Evolutionary conservation across 1,140 invertebrate genomes (phyloP).

Genomic region (Eriosoma lanigerum): DNA sequence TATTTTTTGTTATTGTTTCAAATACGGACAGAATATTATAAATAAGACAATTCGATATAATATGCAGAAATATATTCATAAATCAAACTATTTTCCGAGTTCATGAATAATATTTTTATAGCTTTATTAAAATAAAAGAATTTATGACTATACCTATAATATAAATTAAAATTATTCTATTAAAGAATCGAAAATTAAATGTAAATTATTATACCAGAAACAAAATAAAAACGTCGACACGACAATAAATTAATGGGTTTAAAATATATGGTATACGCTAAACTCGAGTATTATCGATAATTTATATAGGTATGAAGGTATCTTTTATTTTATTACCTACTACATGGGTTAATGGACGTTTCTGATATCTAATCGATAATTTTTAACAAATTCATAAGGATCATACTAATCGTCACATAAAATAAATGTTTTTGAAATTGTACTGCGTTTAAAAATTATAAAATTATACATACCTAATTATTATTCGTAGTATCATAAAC

Average conservation of each 20-base stretch:
- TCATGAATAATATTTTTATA: not conserved
- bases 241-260: slow-evolving; percentile 25
- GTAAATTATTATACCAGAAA: slow-evolving; percentile 14
- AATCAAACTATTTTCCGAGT: not conserved
- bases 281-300: slow-evolving; percentile 22
- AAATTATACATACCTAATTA: no score
- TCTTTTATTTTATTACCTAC: no score
- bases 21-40: no score
- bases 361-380: slow-evolving; percentile 20
- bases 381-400: no score
- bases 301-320: no score
- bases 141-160: not conserved
- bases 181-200: not conserved
- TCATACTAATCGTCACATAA: not conserved
- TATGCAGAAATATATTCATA: not conserved
- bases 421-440: no score
- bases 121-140: no score
- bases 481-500: no score
- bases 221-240: slow-evolving; percentile 32
- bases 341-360: not conserved
- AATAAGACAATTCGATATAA: no score
- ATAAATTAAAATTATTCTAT: not conserved
- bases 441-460: no score
- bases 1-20: not conserved
- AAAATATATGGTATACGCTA: not conserved